Evolutionary conservation across 2,113 vertebrate species (phyloP).

Genomic region (Litocranius walleri): DNA sequence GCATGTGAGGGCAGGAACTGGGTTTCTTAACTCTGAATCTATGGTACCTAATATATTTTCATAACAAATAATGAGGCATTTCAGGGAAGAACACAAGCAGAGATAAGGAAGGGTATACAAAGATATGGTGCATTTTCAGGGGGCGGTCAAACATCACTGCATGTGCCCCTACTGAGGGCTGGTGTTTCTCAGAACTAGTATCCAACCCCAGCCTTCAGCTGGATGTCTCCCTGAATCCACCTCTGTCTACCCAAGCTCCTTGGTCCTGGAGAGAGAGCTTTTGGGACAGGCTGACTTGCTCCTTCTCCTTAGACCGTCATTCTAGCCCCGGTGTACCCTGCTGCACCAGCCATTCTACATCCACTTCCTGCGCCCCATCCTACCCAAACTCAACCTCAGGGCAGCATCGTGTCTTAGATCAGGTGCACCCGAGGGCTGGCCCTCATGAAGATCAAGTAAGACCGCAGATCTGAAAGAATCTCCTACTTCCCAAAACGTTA

Average conservation of each 20-base stretch:
- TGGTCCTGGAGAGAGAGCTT: neutral
- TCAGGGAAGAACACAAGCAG: neutral
- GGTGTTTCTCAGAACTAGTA: neutral
- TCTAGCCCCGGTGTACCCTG: neutral
- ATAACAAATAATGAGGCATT: neutral
- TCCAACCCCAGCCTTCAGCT: neutral
- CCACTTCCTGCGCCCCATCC: neutral
- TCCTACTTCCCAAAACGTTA: neutral
- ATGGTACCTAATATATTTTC: neutral
- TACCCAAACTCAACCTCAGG: neutral
- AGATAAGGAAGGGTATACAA: neutral
- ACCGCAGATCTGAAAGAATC: neutral
- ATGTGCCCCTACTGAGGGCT: neutral
- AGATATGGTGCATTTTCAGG: rapidly evolving
- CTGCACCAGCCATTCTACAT: neutral
- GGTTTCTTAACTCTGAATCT: neutral
- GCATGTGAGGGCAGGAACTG: neutral
- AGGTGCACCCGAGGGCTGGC: neutral
- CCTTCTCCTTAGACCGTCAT: neutral
- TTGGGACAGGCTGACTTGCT: neutral
- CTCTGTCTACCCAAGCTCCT: neutral
- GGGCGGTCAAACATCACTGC: neutral
- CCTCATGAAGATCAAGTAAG: neutral
- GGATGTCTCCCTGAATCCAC: neutral
- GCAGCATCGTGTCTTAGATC: neutral